A percentile compares a stretch with the other conserved stretches of the same genome.
These are phyloP conservation scores for Carettochelys insculpta DNA, from an alignment of 2,113 vertebrate genomes.

Conservation along the genomic window DNA sequence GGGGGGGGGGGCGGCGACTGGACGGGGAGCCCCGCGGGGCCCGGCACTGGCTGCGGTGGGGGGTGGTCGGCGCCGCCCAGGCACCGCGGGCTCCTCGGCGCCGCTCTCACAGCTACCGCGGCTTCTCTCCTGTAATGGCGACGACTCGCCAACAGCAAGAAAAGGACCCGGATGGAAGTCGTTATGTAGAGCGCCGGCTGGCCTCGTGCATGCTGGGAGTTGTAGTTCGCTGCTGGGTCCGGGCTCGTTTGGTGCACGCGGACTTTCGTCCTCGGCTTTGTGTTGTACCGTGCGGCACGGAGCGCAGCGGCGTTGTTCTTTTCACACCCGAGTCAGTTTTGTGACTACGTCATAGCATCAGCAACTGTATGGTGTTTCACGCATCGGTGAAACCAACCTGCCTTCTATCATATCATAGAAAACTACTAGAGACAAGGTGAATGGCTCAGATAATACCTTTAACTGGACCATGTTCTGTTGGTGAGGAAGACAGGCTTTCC, in stretches of 20 bases:
- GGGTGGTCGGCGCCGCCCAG: constrained; percentile 55
- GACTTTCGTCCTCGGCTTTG: not conserved
- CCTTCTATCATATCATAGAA: not conserved
- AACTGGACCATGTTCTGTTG: not conserved
- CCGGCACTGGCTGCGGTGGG: constrained; percentile 45
- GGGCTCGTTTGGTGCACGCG: too few relatives aligned
- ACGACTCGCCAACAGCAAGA: constrained; percentile 83
- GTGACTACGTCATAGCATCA: not conserved
- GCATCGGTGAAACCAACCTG: not conserved
- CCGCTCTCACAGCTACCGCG: constrained; percentile 13
- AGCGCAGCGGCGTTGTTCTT: not conserved
- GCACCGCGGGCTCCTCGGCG: constrained; percentile 42
- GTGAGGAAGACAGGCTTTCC: not conserved
- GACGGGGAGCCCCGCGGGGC: constrained; percentile 44
- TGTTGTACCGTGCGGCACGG: not conserved
- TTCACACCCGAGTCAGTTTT: not conserved
- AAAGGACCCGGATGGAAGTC: constrained; percentile 80
- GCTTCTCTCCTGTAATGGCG: constrained; percentile 80
- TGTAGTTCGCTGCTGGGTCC: constrained; percentile 9
- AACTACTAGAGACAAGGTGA: not conserved
- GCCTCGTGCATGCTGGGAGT: constrained; percentile 13
- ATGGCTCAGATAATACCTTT: not conserved
- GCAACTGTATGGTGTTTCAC: not conserved
- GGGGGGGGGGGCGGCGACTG: not conserved
- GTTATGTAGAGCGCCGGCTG: not conserved